Evolutionary conservation across 2,113 vertebrate genomes (phyloP), one percentile per base, ranked within the genome.

Genomic region (Alligator sinensis): DNA sequence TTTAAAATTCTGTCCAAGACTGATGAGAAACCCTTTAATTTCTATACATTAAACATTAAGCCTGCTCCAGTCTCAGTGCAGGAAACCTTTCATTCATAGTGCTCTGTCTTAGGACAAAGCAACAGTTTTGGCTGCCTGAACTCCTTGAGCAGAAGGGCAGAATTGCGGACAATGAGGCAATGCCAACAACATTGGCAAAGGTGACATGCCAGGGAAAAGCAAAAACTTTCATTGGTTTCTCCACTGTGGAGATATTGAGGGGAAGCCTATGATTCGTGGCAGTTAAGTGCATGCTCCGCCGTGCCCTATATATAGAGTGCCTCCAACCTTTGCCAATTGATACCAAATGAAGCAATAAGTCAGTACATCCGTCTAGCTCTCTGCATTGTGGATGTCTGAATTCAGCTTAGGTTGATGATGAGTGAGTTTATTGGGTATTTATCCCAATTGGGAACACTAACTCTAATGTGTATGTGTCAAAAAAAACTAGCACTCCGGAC

Each of bases 41-140:
- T 9, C 24, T 34, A 38, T 38, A 47, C 10, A 70, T 11, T 22
- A 21, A 24, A 58, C 15, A 18, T 75, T 3, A 54, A n/a, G 21
- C 2, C 25, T 15, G 3, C 75, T 47, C 84, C 21, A 10, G 10
- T 30, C 47, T 2, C 2, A 0, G 5, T 38, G 0, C 11, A 54
- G 70, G 22, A 75, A 68, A n/a, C n/a, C 64, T n/a, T 68, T 30
- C 22, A 22, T 47, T 22, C 4, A 74, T 16, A 11, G 18, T 3
- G 34, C 28, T 59, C 22, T 5, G 9, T 1, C 1, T 59, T n/a
- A 62, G 80, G 34, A 22, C 9, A 2, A 5, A 28, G 34, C 27
- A 80, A 38, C 14, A 54, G 62, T 68, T 11, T 2, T 25, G 54
- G 1, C 5, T 5, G 4, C 21, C 21, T 8, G 28, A 0, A 24